phyloP scores from a whole-genome alignment of 1,140 invertebrate species.

The Acyrthosiphon pisum region DNA sequence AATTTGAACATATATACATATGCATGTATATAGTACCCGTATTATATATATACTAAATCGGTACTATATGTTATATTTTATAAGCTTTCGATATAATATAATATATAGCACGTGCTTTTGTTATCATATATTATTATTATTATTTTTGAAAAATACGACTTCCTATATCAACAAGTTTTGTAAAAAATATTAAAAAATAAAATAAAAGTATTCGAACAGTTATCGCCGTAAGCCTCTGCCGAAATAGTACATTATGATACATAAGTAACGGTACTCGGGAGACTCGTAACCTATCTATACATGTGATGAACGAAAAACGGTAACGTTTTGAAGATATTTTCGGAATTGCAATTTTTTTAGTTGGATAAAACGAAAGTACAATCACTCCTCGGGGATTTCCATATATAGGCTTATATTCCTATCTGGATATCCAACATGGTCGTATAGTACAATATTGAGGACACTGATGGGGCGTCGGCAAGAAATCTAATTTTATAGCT shows the following conservation, averaged over 20 bases:
- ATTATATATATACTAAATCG: neutral
- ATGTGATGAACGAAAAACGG: constrained; percentile 19
- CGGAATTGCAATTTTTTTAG: constrained; percentile 26
- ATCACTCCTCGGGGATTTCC: constrained; percentile 41
- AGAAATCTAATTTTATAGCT: constrained; percentile 37
- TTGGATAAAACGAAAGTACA: constrained; percentile 24
- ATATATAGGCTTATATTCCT: constrained; percentile 37
- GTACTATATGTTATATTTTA: neutral
- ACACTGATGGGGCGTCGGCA: constrained; percentile 4
- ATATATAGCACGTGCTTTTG: neutral
- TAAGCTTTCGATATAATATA: neutral
- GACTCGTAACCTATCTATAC: constrained; percentile 40
- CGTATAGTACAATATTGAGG: constrained; percentile 16
- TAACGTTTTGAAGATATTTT: constrained; percentile 49
- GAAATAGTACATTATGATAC: constrained; percentile 48
- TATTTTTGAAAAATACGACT: neutral
- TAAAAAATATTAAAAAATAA: constrained; percentile 14
- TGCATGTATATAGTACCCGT: neutral
- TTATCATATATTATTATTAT: neutral
- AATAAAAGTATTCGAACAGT: constrained; percentile 12
- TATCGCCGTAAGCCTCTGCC: neutral
- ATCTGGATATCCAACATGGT: constrained; percentile 15
- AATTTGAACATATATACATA: neutral
- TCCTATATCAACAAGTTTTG: constrained; percentile 32
- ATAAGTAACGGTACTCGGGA: constrained; percentile 46